Evolutionary conservation across 2,888 invertebrate species (phyloP).

Genomic region (Ichneumon xanthorius): DNA sequence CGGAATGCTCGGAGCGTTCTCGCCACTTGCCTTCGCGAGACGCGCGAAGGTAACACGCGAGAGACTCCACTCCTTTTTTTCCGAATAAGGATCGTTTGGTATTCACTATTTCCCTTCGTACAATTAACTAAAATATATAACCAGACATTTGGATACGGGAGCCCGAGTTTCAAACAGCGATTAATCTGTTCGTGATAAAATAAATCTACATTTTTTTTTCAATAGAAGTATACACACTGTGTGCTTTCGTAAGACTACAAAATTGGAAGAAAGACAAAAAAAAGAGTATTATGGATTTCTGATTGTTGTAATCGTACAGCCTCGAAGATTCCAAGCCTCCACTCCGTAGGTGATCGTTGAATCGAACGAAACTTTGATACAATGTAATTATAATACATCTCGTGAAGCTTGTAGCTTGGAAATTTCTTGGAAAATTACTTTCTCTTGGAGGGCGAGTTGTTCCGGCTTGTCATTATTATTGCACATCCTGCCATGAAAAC

Average conservation of each 20-base stretch:
- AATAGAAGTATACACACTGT: not conserved
- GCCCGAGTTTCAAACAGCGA: not conserved
- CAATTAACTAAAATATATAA: slow-evolving; percentile 26
- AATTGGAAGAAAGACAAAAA: slow-evolving; percentile 41
- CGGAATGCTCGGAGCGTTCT: too few relatives aligned
- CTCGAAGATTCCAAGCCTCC: slow-evolving; percentile 26
- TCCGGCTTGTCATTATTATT: slow-evolving; percentile 84
- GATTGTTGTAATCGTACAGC: slow-evolving; percentile 40
- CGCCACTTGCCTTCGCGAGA: too few relatives aligned
- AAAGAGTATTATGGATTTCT: slow-evolving; percentile 42
- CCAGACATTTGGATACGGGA: slow-evolving; percentile 1
- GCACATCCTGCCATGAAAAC: slow-evolving; percentile 87
- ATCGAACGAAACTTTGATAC: slow-evolving; percentile 32
- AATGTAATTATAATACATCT: slow-evolving; percentile 64
- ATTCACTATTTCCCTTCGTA: slow-evolving; percentile 21
- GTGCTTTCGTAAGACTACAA: slow-evolving; percentile 6
- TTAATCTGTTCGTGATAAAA: slow-evolving; percentile 13
- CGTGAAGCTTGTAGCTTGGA: slow-evolving; percentile 23
- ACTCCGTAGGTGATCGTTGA: not conserved
- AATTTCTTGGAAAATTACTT: slow-evolving; percentile 67
- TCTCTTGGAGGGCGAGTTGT: slow-evolving; percentile 70
- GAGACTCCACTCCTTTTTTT: not conserved
- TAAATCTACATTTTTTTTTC: slow-evolving; percentile 17
- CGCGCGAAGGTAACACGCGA: too few relatives aligned
- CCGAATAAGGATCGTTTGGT: not conserved